phyloP scores from a whole-genome alignment of 1,140 invertebrate genomes.

The Drosophila pruinosa region DNA sequence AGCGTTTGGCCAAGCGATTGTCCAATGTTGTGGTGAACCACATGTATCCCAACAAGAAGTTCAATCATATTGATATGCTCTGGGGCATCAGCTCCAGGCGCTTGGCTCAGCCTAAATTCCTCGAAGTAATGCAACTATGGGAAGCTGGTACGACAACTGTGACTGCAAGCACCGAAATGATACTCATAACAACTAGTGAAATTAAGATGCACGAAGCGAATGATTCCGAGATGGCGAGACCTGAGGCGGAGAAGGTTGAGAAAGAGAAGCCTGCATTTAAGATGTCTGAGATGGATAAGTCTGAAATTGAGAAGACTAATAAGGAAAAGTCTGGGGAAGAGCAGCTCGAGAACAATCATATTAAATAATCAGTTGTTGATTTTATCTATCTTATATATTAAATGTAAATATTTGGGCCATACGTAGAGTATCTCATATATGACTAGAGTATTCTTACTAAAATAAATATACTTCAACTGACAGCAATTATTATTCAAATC shows the following conservation, averaged over 20 bases:
- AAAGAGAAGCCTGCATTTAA: not conserved
- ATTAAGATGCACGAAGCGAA: too few species aligned
- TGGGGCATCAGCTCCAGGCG: conserved; percentile 85
- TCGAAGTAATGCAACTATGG: conserved; percentile 68
- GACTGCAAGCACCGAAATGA: too few species aligned
- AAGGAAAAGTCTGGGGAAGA: not conserved
- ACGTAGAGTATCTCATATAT: too few species aligned
- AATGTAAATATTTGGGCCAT: too few species aligned
- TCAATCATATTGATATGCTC: conserved; percentile 86
- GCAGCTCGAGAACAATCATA: not conserved
- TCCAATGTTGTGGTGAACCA: conserved; percentile 82
- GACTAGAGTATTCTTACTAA: too few species aligned
- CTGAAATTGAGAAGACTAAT: not conserved
- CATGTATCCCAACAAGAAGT: conserved; percentile 81
- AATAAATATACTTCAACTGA: too few species aligned
- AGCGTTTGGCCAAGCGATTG: conserved; percentile 84
- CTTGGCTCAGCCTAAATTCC: conserved; percentile 84
- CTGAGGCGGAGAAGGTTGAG: not conserved
- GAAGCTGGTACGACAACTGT: conserved; percentile 5
- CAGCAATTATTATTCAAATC: not conserved
- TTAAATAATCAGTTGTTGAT: not conserved
- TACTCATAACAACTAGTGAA: not conserved
- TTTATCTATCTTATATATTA: too few species aligned
- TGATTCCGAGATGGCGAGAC: too few species aligned
- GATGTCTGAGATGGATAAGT: not conserved